Conservation (phyloP, 2,888 invertebrate genomes). For the Conus canariensis region DNA sequence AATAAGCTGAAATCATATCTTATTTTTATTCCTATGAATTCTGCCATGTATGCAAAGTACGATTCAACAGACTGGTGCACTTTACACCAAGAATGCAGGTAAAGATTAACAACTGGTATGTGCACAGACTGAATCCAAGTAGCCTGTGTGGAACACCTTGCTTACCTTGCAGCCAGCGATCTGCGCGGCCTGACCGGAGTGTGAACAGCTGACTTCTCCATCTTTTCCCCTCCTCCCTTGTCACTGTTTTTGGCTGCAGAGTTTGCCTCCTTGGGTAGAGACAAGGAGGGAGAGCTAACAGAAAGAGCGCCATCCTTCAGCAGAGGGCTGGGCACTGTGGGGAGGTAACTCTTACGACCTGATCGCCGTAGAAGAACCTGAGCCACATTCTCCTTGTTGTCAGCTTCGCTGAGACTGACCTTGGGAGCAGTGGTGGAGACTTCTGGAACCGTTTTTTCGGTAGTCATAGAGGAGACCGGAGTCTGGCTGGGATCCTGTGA, state of each 20-base stretch:
- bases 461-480: neutral
- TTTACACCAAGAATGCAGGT: too few species aligned
- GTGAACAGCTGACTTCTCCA: neutral
- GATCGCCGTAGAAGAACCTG: slow-evolving; percentile 10
- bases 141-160: too few species aligned
- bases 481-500: neutral
- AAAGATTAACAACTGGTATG: too few species aligned
- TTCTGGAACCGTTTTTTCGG: neutral
- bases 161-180: slow-evolving; percentile 5
- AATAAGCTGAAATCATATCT: too few species aligned
- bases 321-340: slow-evolving; percentile 70
- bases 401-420: neutral
- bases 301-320: slow-evolving; percentile 58
- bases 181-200: neutral
- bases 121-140: too few species aligned
- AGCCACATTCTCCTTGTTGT: slow-evolving; percentile 46
- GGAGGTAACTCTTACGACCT: slow-evolving; percentile 63
- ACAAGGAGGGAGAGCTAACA: neutral
- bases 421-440: neutral
- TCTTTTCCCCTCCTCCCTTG: neutral
- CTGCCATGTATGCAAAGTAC: too few species aligned
- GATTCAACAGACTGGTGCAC: too few species aligned
- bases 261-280: neutral
- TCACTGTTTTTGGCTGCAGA: too few species aligned
- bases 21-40: too few species aligned